Percentiles rank a stretch among this genome's conserved stretches.
phyloP scores from a whole-genome alignment of 2,113 vertebrate species.

The Gymnocephalus cernua region DNA sequence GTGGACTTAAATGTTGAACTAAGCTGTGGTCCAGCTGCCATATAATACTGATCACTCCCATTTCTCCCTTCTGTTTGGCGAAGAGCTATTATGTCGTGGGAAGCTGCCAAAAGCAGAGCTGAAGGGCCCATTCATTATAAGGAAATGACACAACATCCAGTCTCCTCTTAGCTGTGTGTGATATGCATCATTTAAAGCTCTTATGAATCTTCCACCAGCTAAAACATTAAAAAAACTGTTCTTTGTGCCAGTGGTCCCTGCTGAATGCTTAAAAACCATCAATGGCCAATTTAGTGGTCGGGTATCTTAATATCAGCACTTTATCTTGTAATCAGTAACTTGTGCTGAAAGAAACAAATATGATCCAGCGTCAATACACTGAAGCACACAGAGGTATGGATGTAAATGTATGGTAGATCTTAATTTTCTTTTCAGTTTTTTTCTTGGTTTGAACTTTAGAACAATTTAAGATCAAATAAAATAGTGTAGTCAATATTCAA shows the following conservation, averaged over 20 bases:
- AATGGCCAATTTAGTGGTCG: slow-evolving; percentile 25
- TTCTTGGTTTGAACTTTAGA: not conserved
- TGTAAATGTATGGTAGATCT: not conserved
- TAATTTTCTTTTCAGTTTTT: not conserved
- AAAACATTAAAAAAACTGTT: not conserved
- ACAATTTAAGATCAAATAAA: not conserved
- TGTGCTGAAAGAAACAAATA: not conserved
- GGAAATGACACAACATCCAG: slow-evolving; percentile 35
- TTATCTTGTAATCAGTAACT: slow-evolving; percentile 12
- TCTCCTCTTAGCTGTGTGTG: slow-evolving; percentile 33
- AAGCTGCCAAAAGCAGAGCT: slow-evolving; percentile 47
- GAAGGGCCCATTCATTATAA: slow-evolving; percentile 32
- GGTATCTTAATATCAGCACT: slow-evolving; percentile 7
- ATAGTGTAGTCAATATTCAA: too few species aligned
- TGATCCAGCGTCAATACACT: not conserved
- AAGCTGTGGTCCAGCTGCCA: slow-evolving; percentile 27
- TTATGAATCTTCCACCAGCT: slow-evolving; percentile 30
- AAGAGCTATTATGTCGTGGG: slow-evolving; percentile 37
- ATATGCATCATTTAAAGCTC: slow-evolving; percentile 48
- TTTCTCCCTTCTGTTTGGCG: slow-evolving; percentile 33
- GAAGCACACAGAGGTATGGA: not conserved
- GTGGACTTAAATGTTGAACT: slow-evolving; percentile 30
- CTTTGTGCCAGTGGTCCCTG: slow-evolving; percentile 2
- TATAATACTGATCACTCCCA: slow-evolving; percentile 16
- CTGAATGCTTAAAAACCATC: slow-evolving; percentile 23